Percentiles rank a stretch among this genome's conserved stretches.
phyloP scores from a whole-genome alignment of 2,113 vertebrate species.

The Phalacrocorax carbo region DNA sequence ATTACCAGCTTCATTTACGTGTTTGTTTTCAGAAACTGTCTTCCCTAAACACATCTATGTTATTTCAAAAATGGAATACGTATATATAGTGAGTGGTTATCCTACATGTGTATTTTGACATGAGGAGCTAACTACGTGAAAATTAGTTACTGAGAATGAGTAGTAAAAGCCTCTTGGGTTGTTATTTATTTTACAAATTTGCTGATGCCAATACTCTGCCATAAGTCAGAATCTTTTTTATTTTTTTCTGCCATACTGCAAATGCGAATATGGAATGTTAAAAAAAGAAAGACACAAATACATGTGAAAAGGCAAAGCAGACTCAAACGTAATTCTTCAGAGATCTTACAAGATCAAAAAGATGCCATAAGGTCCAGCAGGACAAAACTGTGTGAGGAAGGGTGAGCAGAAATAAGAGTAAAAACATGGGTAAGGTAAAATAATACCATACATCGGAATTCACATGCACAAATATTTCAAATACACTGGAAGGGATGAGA shows the following conservation, averaged over 20 bases:
- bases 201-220: neutral
- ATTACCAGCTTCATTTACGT: neutral
- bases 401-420: neutral
- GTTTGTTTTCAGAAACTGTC: neutral
- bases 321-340: neutral
- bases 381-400: neutral
- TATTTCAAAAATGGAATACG: neutral
- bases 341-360: neutral
- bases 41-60: neutral
- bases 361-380: neutral
- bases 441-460: neutral
- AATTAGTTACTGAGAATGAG: neutral
- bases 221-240: neutral
- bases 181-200: neutral
- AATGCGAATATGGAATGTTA: neutral
- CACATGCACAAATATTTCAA: neutral
- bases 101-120: neutral
- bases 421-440: neutral
- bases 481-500: neutral
- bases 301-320: neutral
- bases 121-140: neutral
- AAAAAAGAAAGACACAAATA: neutral
- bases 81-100: neutral
- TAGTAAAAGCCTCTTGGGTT: neutral
- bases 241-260: neutral